Evolutionary conservation across 2,797 vertebrate genomes (phyloP).

Genomic region (Rhinoraja longicauda): DNA sequence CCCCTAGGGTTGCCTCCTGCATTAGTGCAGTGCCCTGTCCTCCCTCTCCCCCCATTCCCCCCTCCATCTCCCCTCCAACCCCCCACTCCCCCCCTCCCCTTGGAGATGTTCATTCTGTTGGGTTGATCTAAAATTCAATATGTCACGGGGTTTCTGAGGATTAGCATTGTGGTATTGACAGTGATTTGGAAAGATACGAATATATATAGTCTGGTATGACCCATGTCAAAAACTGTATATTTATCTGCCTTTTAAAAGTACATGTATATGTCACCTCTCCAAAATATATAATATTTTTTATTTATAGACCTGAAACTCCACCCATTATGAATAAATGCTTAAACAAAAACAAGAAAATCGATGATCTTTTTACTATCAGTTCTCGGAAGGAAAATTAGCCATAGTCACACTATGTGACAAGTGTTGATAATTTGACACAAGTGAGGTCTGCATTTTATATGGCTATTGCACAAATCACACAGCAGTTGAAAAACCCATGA

Average conservation of each 20-base stretch:
- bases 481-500: background rate
- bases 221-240: background rate
- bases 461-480: background rate
- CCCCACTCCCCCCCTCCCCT: no score
- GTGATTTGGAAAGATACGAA: background rate
- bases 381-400: background rate
- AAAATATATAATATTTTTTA: no score
- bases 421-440: background rate
- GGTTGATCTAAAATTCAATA: background rate
- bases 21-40: no score
- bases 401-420: background rate
- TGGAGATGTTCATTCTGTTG: no score
- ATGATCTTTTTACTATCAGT: no score
- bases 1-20: no score
- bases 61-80: no score
- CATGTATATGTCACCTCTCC: background rate
- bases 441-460: background rate
- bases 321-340: background rate
- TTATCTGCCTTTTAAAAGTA: background rate
- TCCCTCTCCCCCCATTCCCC: no score
- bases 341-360: background rate
- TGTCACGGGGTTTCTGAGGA: background rate
- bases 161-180: background rate
- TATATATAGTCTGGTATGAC: background rate
- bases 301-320: background rate